Base-by-base conservation (phyloP, 2,888 invertebrate species). In the Perithous albicinctus region DNA sequence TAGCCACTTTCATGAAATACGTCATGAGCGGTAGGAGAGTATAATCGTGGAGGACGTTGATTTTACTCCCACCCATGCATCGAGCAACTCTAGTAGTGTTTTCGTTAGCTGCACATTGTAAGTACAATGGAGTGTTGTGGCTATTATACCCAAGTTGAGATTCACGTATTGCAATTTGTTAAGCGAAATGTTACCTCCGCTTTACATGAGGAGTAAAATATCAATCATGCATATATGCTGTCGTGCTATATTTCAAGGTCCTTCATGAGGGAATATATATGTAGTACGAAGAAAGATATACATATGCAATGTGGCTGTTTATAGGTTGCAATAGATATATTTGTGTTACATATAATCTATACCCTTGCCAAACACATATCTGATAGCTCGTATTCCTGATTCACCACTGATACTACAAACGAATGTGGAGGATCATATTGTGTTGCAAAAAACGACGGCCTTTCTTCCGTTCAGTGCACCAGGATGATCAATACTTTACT, bases 1-100 rank as follows among this genome's bases (percentile, higher is more conserved):
- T 76, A 72, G 63, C 76, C 61, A 72, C 67, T 82, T 63, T 75
- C 66, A 20, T 75, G 41, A 67, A 76, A 82, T 72, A 79, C 67
- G 72, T 76, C 72, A 67, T 73, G 75, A 82, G 59, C 51, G 59
- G 66, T 61, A n/a, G 29, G 43, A 18, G 70, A 75, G 64, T 66
- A 43, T 43, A 75, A 82, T 78, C 59, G 72, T 56, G 70, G 67
- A 20, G 48, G 54, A 70, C 66, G 66, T 54, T 78, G 51, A 72
- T 66, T 72, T 64, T 66, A 41, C 20, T 23, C 20, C 2, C 46
- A 23, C 18, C 20, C 63, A 70, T 63, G n/a, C 48, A 66, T 48
- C 38, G 46, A 69, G 54, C 20, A 41, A 73, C 26, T 41, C 59
- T 18, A 8, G n/a, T n/a, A n/a, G 61, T 43, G 51, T 26, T 56